Evolutionary conservation across 1,140 invertebrate genomes (phyloP).

Genomic region (Chironomus striatipennis): DNA sequence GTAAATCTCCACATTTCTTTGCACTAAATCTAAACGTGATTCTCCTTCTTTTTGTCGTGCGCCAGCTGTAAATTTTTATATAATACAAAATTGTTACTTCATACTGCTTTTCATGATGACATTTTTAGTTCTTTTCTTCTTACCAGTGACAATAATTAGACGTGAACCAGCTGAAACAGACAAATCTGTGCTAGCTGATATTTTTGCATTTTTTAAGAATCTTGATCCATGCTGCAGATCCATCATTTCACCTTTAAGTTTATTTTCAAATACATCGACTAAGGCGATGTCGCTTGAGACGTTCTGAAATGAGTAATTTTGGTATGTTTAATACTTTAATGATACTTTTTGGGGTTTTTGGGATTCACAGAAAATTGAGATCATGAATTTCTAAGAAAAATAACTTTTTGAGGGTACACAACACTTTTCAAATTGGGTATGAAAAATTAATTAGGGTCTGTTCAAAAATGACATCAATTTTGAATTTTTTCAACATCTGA

Average conservation of each 20-base stretch:
- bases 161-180: slow-evolving; percentile 65
- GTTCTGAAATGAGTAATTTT: slow-evolving; percentile 43
- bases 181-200: slow-evolving; percentile 70
- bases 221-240: slow-evolving; percentile 79
- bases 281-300: slow-evolving; percentile 73
- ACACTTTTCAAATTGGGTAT: no score
- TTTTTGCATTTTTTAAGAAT: slow-evolving; percentile 71
- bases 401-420: no score
- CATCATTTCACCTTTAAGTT: slow-evolving; percentile 81
- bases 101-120: no score
- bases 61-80: slow-evolving; percentile 48
- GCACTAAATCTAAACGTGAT: slow-evolving; percentile 68
- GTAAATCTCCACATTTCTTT: slow-evolving; percentile 82
- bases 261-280: slow-evolving; percentile 71
- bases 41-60: slow-evolving; percentile 82
- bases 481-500: no score
- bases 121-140: no score
- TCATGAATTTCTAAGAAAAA: no score
- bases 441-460: no score
- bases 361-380: no score
- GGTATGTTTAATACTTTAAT: no score
- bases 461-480: no score
- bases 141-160: slow-evolving; percentile 67
- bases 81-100: no score
- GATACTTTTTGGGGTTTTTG: no score